Conservation (phyloP, 2,888 invertebrate species). For the Drosophila quinaria region DNA sequence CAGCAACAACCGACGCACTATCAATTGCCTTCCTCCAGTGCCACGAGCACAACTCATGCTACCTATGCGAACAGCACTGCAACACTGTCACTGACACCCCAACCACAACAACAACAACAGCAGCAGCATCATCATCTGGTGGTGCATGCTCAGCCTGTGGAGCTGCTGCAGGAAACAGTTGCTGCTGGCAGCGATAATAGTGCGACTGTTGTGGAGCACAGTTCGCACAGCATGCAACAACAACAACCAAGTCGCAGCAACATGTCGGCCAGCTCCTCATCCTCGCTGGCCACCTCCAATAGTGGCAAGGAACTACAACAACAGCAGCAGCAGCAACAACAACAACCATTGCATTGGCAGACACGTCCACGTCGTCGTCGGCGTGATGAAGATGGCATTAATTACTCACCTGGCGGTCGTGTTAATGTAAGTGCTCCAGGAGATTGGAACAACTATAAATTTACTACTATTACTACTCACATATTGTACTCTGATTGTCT, state of each 20-base stretch:
- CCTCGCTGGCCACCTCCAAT: conserved; percentile 79
- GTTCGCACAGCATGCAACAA: conserved; percentile 46
- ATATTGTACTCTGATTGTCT: conserved; percentile 9
- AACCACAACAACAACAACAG: conserved; percentile 51
- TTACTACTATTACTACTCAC: not conserved
- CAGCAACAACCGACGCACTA: conserved; percentile 74
- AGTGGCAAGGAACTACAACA: conserved; percentile 61
- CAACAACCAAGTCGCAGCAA: conserved; percentile 75
- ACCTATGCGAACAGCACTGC: conserved; percentile 73
- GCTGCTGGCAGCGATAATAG: conserved; percentile 24
- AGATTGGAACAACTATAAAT: conserved; percentile 1
- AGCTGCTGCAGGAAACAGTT: conserved; percentile 57
- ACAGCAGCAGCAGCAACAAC: conserved; percentile 54
- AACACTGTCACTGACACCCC: conserved; percentile 64
- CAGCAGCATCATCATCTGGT: conserved; percentile 69
- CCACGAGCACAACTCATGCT: conserved; percentile 77
- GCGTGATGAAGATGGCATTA: conserved; percentile 82
- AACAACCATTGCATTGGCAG: conserved; percentile 80
- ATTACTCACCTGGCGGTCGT: conserved; percentile 81
- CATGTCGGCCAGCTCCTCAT: conserved; percentile 78
- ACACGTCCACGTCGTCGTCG: conserved; percentile 81
- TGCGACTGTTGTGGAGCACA: conserved; percentile 56
- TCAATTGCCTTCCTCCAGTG: conserved; percentile 83
- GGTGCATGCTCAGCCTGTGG: conserved; percentile 56
- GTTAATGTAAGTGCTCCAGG: conserved; percentile 65